A percentile compares a stretch with the other conserved stretches of the same genome.
These are phyloP conservation scores for Thryonomys swinderianus DNA, from an alignment of 2,113 vertebrate species.

Conservation along the genomic window DNA sequence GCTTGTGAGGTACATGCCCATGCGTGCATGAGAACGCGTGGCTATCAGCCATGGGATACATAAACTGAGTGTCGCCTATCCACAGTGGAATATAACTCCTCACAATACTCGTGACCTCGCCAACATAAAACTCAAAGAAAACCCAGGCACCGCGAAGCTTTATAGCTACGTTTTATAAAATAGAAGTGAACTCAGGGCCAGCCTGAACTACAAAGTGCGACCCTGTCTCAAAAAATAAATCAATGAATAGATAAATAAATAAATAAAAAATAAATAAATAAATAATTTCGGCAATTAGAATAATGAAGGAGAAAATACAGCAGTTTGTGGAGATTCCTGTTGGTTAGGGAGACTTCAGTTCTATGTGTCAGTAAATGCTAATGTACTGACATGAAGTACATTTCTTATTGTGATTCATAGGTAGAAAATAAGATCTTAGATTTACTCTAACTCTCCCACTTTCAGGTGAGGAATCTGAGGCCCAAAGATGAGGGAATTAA, in stretches of 20 bases:
- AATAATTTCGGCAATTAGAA: background rate
- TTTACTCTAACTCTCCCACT: background rate
- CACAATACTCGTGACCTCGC: fast-evolving
- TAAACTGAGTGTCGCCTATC: fast-evolving
- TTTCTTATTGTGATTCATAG: background rate
- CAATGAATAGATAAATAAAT: no score
- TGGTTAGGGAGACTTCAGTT: background rate
- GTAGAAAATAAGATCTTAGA: background rate
- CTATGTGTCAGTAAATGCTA: background rate
- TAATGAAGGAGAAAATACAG: background rate
- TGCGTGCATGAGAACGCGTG: background rate
- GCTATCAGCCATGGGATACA: background rate
- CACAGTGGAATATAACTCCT: fast-evolving
- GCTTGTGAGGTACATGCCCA: fast-evolving
- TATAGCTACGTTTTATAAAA: background rate
- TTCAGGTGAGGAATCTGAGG: background rate
- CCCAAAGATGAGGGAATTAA: background rate
- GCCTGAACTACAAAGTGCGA: no score
- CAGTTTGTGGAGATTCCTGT: background rate
- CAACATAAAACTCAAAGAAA: background rate
- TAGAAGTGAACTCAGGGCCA: background rate
- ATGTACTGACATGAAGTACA: background rate
- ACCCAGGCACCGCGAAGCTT: background rate
- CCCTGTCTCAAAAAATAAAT: no score
- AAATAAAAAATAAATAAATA: no score